phyloP scores from a whole-genome alignment of 2,113 vertebrate species.

The Manacus vitellinus region DNA sequence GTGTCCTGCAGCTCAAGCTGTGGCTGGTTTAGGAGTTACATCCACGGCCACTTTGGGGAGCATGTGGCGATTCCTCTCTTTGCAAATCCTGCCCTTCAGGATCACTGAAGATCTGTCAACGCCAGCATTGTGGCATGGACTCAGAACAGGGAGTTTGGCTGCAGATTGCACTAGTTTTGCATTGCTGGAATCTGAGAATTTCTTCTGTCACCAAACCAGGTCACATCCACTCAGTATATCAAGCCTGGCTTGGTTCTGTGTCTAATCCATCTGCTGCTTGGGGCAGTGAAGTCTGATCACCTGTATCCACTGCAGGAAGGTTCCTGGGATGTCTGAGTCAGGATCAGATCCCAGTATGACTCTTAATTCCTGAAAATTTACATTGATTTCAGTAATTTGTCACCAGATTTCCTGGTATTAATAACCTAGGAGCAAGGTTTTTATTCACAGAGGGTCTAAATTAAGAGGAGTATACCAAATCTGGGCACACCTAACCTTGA shows the following conservation, averaged over 20 bases:
- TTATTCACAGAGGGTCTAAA: not conserved
- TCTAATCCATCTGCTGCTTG: not conserved
- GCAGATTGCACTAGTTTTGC: not conserved
- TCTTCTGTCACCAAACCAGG: not conserved
- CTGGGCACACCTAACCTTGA: not conserved
- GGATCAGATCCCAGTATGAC: not conserved
- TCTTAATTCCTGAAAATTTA: not conserved
- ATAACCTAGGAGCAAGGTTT: not conserved
- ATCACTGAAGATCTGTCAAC: not conserved
- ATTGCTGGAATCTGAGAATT: not conserved
- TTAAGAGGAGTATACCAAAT: not conserved
- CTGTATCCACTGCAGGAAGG: not conserved
- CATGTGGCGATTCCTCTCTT: rapidly evolving
- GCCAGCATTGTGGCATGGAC: not conserved
- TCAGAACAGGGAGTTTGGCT: not conserved
- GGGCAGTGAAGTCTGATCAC: not conserved
- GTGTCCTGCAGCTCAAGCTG: not conserved
- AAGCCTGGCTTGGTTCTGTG: not conserved
- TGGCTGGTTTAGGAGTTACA: not conserved
- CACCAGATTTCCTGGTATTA: constrained; percentile 2
- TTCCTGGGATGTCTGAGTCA: not conserved
- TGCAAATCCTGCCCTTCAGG: not conserved
- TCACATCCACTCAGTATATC: not conserved
- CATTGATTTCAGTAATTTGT: not conserved
- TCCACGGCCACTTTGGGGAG: not conserved